These are phyloP conservation scores for Ctenopoma multispine DNA, from an alignment of 2,797 vertebrate genomes.

Conservation along the genomic window DNA sequence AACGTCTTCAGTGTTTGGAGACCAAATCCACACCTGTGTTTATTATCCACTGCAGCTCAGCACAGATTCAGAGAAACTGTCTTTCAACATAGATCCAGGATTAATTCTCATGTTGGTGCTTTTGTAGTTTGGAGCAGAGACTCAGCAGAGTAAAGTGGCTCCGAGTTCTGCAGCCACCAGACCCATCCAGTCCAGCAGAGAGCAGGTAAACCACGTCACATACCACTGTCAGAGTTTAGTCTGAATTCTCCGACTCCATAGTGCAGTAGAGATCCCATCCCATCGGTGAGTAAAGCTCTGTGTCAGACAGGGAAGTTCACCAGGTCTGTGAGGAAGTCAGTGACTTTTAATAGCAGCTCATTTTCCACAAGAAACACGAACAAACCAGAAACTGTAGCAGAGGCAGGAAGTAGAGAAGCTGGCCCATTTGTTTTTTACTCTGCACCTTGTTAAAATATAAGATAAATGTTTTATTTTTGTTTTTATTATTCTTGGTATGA, in stretches of 20 bases:
- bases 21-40: too few species aligned
- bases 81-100: too few species aligned
- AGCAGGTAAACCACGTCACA: constrained; percentile 79
- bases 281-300: neutral
- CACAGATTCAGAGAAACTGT: neutral
- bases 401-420: neutral
- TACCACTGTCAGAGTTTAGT: neutral
- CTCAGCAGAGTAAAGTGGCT: constrained; percentile 92
- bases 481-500: too few species aligned
- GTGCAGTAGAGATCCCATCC: neutral
- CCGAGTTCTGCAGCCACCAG: constrained; percentile 89
- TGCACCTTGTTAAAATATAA: neutral
- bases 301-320: constrained; percentile 5
- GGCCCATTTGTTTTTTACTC: neutral
- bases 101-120: neutral
- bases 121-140: constrained; percentile 91
- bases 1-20: too few species aligned
- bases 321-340: neutral
- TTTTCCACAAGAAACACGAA: constrained; percentile 16
- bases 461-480: too few species aligned
- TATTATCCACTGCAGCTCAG: neutral
- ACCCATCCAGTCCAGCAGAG: constrained; percentile 86
- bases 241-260: too few species aligned
- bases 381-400: neutral
- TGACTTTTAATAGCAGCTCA: neutral